These are phyloP conservation scores for Oopsacas minuta DNA, from an alignment of 37 sponge, comb jelly and placozoan genomes.

Conservation along the genomic window DNA sequence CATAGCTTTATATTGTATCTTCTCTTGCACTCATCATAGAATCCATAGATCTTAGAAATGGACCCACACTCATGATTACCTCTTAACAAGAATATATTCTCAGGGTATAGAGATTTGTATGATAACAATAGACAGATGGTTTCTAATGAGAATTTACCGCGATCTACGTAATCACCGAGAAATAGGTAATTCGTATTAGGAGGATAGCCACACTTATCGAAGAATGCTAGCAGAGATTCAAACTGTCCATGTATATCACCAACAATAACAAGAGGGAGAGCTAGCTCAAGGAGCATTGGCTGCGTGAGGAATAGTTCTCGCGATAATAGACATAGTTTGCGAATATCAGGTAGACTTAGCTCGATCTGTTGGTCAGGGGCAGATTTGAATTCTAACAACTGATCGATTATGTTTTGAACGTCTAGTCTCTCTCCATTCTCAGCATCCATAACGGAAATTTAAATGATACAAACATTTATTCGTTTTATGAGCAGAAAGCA, in stretches of 20 bases:
- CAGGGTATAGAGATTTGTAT: slow-evolving; percentile 73
- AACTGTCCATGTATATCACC: slow-evolving; percentile 89
- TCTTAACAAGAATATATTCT: slow-evolving; percentile 64
- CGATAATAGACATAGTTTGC: slow-evolving; percentile 53
- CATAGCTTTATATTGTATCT: slow-evolving; percentile 88
- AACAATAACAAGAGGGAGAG: slow-evolving; percentile 63
- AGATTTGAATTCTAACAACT: not conserved
- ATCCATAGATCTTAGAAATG: slow-evolving; percentile 86
- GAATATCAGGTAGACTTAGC: slow-evolving; percentile 58
- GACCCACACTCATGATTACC: slow-evolving; percentile 86
- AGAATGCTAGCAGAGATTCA: slow-evolving; percentile 58
- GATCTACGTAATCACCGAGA: slow-evolving; percentile 81
- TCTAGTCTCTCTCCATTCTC: not conserved
- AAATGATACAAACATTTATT: too few species aligned
- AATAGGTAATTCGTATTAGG: slow-evolving; percentile 70
- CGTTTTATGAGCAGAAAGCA: too few species aligned
- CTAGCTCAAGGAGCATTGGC: slow-evolving; percentile 69
- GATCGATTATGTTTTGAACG: not conserved
- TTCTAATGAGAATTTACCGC: slow-evolving; percentile 70
- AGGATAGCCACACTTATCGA: slow-evolving; percentile 68
- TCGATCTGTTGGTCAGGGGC: slow-evolving; percentile 35
- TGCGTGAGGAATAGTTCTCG: slow-evolving; percentile 70
- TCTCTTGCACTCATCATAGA: slow-evolving; percentile 91
- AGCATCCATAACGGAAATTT: not conserved
- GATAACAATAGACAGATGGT: slow-evolving; percentile 69